phyloP scores from a whole-genome alignment of 2,888 invertebrate species.

The Caenorhabditis sp. region DNA sequence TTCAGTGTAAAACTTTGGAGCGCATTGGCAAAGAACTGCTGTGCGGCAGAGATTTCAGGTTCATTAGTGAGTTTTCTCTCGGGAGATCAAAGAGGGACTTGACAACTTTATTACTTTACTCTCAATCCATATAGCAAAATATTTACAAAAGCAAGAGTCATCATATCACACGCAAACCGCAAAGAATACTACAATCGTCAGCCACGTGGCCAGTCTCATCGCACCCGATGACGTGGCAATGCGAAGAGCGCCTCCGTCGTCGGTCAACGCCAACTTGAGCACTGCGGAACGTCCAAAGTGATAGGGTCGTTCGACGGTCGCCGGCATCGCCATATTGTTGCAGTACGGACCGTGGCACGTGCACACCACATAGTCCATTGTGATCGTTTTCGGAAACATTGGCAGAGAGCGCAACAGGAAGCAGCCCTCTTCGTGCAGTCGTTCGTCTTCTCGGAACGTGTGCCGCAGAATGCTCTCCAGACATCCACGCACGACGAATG shows the following conservation, averaged over 20 bases:
- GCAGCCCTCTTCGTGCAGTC: slow-evolving; percentile 58
- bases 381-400: slow-evolving; percentile 54
- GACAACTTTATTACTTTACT: no score
- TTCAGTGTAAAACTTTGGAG: no score
- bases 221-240: slow-evolving; percentile 19
- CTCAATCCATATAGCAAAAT: no score
- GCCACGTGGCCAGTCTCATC: background rate
- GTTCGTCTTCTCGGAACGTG: slow-evolving; percentile 46
- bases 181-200: background rate
- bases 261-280: slow-evolving; percentile 15
- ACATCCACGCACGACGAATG: slow-evolving; percentile 65
- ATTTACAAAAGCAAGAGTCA: background rate
- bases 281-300: slow-evolving; percentile 31
- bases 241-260: slow-evolving; percentile 24
- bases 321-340: slow-evolving; percentile 49
- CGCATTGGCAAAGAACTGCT: no score
- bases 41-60: no score
- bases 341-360: slow-evolving; percentile 66
- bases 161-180: background rate
- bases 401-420: slow-evolving; percentile 63
- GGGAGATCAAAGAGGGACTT: no score
- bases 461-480: slow-evolving; percentile 62
- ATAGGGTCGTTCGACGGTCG: slow-evolving; percentile 30
- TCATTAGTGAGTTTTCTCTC: no score
- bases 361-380: slow-evolving; percentile 65